A percentile compares a stretch with the other conserved stretches of the same genome.
phyloP scores from a whole-genome alignment of 2,113 vertebrate species.

The Halcyon senegalensis region DNA sequence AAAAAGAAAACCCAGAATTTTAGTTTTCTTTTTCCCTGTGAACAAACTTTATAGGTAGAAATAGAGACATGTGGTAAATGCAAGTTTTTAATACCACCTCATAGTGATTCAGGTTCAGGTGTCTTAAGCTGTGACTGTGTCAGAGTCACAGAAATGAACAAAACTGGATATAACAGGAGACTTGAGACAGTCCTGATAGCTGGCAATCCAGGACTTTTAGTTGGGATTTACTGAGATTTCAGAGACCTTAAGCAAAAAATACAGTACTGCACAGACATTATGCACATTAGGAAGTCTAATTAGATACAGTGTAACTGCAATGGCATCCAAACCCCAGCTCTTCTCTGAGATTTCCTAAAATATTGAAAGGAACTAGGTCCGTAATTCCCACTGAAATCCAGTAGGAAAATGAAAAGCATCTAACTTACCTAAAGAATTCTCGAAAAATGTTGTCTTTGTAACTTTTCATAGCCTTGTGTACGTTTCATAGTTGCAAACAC shows the following conservation, averaged over 20 bases:
- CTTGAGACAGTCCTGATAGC: neutral
- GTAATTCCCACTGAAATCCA: neutral
- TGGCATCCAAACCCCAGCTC: neutral
- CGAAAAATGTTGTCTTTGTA: neutral
- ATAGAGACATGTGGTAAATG: neutral
- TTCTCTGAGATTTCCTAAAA: neutral
- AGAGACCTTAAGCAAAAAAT: neutral
- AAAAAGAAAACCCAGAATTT: neutral
- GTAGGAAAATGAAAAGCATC: neutral
- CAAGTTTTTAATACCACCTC: neutral
- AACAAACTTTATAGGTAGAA: neutral
- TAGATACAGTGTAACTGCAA: neutral
- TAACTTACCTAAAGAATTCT: neutral
- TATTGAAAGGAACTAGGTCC: neutral
- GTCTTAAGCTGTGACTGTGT: neutral
- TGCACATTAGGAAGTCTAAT: neutral
- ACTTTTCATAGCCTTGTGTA: neutral
- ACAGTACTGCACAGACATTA: neutral
- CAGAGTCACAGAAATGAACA: neutral
- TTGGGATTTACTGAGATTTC: neutral
- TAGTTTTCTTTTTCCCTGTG: neutral
- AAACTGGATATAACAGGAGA: neutral
- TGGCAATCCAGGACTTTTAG: neutral
- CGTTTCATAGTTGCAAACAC: neutral
- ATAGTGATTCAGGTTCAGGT: neutral